phyloP scores from a whole-genome alignment of 2,888 invertebrate species.

The Myopa tessellatipennis region DNA sequence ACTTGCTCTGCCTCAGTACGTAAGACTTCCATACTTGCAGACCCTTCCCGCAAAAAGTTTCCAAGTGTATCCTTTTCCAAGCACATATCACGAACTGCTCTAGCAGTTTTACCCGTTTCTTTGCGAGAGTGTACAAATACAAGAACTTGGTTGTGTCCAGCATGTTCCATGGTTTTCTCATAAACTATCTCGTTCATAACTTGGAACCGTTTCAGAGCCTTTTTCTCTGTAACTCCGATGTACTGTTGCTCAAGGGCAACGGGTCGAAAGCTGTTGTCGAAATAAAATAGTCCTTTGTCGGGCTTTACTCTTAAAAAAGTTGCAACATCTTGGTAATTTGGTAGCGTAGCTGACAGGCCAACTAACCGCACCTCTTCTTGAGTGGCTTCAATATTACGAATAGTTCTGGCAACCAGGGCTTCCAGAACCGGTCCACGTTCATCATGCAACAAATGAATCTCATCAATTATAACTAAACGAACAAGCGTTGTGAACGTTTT shows the following conservation, averaged over 20 bases:
- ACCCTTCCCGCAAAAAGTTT: conserved; percentile 94
- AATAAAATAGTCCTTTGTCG: conserved; percentile 92
- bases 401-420: conserved; percentile 90
- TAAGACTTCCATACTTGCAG: conserved; percentile 96
- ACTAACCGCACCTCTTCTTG: conserved; percentile 96
- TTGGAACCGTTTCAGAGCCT: conserved; percentile 93
- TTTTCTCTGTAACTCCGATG: conserved; percentile 99
- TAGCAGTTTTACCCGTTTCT: conserved; percentile 97
- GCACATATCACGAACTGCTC: conserved; percentile 96
- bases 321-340: conserved; percentile 98
- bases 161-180: conserved; percentile 99
- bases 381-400: conserved; percentile 90
- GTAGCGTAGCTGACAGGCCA: conserved; percentile 96
- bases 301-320: conserved; percentile 91
- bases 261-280: conserved; percentile 96
- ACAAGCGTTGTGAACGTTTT: conserved; percentile 97
- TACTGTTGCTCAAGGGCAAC: conserved; percentile 98
- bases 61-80: conserved; percentile 97
- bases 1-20: conserved; percentile 97
- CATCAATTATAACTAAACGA: conserved; percentile 95
- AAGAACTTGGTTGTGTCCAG: conserved; percentile 96
- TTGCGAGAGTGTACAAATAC: conserved; percentile 99
- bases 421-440: conserved; percentile 98
- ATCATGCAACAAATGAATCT: conserved; percentile 97
- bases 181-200: conserved; percentile 99